These are phyloP conservation scores for Trypoxylus dichotomus DNA, from an alignment of 1,140 invertebrate species.

Conservation along the genomic window DNA sequence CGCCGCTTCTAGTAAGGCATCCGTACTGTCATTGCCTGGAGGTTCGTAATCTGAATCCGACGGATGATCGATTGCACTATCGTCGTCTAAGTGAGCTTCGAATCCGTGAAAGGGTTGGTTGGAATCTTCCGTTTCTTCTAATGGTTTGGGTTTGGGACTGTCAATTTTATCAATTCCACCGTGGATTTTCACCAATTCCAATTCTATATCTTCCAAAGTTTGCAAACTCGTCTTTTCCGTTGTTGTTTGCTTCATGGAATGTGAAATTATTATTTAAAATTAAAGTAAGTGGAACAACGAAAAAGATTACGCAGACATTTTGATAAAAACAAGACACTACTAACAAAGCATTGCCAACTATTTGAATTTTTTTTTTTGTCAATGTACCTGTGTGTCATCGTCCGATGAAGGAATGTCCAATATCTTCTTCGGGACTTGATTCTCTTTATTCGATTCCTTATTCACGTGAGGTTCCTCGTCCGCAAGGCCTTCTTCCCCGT, in stretches of 20 bases:
- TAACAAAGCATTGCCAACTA: neutral
- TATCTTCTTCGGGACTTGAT: slow-evolving; percentile 46
- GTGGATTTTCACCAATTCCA: slow-evolving; percentile 49
- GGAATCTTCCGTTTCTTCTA: neutral
- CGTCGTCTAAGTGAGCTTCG: slow-evolving; percentile 38
- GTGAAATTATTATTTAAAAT: neutral
- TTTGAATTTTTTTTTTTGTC: neutral
- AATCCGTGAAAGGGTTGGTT: slow-evolving; percentile 26
- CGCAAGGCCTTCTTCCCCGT: slow-evolving; percentile 37
- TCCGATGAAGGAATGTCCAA: slow-evolving; percentile 50
- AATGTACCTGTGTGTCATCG: slow-evolving; percentile 44
- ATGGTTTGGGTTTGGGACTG: neutral
- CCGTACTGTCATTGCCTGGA: slow-evolving; percentile 29
- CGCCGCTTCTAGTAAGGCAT: slow-evolving; percentile 34
- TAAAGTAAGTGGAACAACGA: neutral
- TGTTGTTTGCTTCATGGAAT: slow-evolving; percentile 6
- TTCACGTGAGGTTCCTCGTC: slow-evolving; percentile 30
- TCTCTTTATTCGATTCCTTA: slow-evolving; percentile 35
- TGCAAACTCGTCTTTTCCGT: slow-evolving; percentile 39
- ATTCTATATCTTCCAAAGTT: slow-evolving; percentile 49
- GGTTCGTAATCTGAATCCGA: slow-evolving; percentile 46
- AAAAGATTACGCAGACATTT: neutral
- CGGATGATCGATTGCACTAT: slow-evolving; percentile 43
- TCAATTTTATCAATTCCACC: slow-evolving; percentile 36
- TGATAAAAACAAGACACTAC: neutral